These are phyloP conservation scores for Sapayoa aenigma DNA, from an alignment of 2,113 vertebrate genomes.

Conservation along the genomic window DNA sequence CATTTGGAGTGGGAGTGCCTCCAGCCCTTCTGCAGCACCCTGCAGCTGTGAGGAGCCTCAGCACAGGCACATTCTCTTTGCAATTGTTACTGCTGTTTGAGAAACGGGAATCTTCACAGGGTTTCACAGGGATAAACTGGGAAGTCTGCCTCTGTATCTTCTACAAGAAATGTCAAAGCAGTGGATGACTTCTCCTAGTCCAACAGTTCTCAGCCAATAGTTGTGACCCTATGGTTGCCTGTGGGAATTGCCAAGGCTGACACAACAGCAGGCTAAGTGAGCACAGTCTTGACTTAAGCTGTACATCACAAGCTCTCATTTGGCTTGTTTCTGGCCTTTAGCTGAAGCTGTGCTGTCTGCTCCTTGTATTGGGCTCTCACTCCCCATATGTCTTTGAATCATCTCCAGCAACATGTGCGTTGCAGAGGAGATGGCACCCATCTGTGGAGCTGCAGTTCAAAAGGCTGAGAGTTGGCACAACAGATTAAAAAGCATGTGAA, in stretches of 20 bases:
- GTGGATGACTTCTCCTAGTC: background rate
- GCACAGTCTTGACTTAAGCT: background rate
- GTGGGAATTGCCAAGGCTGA: background rate
- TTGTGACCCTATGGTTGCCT: background rate
- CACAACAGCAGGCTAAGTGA: background rate
- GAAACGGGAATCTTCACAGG: background rate
- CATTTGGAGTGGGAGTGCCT: background rate
- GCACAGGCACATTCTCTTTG: background rate
- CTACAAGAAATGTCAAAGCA: background rate
- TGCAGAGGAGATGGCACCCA: background rate
- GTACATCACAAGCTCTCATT: background rate
- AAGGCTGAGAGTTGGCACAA: background rate
- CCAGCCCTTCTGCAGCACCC: background rate
- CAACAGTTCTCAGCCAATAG: background rate
- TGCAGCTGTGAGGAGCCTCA: background rate
- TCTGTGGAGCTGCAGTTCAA: background rate
- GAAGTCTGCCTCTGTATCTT: background rate
- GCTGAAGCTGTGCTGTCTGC: background rate
- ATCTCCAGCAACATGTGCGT: conserved; percentile 22
- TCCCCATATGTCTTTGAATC: conserved; percentile 37
- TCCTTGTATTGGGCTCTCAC: background rate
- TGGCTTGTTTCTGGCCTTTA: background rate
- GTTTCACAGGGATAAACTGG: background rate
- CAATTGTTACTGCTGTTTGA: background rate
- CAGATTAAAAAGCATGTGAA: background rate